These are phyloP conservation scores for Dynastes grantii DNA, from an alignment of 2,888 invertebrate species.

Conservation along the genomic window DNA sequence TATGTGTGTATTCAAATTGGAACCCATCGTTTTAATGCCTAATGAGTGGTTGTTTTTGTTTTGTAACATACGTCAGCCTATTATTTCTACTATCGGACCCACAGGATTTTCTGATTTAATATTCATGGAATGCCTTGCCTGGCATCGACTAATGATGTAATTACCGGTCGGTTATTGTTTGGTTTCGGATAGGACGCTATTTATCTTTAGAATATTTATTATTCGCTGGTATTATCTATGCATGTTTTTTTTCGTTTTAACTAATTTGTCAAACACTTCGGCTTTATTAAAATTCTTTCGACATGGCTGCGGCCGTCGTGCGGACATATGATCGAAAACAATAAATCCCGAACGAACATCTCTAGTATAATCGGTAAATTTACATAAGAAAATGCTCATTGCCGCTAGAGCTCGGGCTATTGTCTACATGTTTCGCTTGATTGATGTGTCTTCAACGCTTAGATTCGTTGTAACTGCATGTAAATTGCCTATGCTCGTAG, in stretches of 20 bases:
- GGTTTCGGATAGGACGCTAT: slow-evolving; percentile 61
- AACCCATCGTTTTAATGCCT: slow-evolving; percentile 50
- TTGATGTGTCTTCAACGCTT: slow-evolving; percentile 18
- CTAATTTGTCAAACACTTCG: slow-evolving; percentile 52
- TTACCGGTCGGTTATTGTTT: slow-evolving; percentile 63
- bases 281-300: slow-evolving; percentile 51
- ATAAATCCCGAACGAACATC: slow-evolving; percentile 35
- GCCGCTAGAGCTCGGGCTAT: slow-evolving; percentile 31
- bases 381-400: slow-evolving; percentile 43
- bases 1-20: slow-evolving; percentile 33
- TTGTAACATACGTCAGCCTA: slow-evolving; percentile 52
- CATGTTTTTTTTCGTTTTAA: slow-evolving; percentile 43
- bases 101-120: slow-evolving; percentile 58
- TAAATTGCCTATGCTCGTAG: neutral
- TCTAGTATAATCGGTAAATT: slow-evolving; percentile 45
- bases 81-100: slow-evolving; percentile 48
- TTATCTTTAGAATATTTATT: slow-evolving; percentile 58
- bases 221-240: slow-evolving; percentile 49
- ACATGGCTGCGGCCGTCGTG: slow-evolving; percentile 16
- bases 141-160: slow-evolving; percentile 65
- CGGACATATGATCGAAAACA: slow-evolving; percentile 44
- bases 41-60: slow-evolving; percentile 53
- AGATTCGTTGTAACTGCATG: slow-evolving; percentile 7
- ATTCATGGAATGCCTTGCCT: slow-evolving; percentile 62
- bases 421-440: slow-evolving; percentile 33